phyloP scores from a whole-genome alignment of 2,113 vertebrate genomes.

The Hoplias malabaricus region DNA sequence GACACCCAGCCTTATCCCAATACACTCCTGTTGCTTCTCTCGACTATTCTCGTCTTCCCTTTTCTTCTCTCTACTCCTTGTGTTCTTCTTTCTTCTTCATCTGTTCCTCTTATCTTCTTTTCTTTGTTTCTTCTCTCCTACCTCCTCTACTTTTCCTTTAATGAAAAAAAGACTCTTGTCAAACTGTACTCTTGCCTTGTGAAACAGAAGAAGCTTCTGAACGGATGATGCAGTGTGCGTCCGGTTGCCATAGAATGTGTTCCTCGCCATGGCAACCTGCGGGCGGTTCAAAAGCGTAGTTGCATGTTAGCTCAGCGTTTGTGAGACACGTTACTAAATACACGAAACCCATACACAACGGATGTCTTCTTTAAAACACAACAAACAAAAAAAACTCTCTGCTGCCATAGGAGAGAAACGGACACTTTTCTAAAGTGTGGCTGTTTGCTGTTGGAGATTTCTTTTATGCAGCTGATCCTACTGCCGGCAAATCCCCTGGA shows the following conservation, averaged over 20 bases:
- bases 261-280: slow-evolving; percentile 32
- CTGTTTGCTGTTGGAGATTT: slow-evolving; percentile 43
- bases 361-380: slow-evolving; percentile 49
- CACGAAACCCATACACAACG: background rate
- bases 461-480: slow-evolving; percentile 59
- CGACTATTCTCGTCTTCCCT: background rate
- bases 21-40: too few relatives aligned
- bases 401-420: slow-evolving; percentile 57
- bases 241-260: slow-evolving; percentile 33
- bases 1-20: slow-evolving; percentile 47
- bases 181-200: slow-evolving; percentile 5
- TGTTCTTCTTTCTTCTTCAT: too few relatives aligned
- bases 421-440: slow-evolving; percentile 38
- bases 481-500: slow-evolving; percentile 41
- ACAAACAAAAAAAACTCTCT: slow-evolving; percentile 45
- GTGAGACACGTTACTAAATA: slow-evolving; percentile 52
- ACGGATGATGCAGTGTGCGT: slow-evolving; percentile 7
- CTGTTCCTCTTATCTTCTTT: background rate
- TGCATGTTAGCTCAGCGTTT: slow-evolving; percentile 64
- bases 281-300: slow-evolving; percentile 53
- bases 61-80: too few relatives aligned
- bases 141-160: background rate
- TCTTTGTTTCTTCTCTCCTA: background rate
- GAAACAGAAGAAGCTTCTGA: background rate
- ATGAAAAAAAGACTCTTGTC: slow-evolving; percentile 4